These are phyloP conservation scores for Falcaria lacertinaria DNA, from an alignment of 2,888 invertebrate species.

Conservation along the genomic window DNA sequence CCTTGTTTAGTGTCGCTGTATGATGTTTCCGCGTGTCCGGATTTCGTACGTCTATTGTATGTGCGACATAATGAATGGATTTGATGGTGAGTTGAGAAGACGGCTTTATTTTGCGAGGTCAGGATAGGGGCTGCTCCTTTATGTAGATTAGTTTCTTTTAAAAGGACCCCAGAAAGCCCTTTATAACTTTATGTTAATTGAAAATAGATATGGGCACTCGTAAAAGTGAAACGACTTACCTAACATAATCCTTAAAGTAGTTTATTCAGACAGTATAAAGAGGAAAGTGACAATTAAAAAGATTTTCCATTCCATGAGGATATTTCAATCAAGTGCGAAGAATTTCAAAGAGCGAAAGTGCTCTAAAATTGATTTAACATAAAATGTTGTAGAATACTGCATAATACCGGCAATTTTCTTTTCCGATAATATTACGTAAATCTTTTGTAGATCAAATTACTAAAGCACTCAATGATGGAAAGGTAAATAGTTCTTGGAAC, in stretches of 20 bases:
- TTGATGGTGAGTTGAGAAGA: constrained; percentile 24
- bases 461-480: no score
- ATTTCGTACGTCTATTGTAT: constrained; percentile 23
- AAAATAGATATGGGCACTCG: neutral
- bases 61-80: constrained; percentile 32
- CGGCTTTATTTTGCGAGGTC: constrained; percentile 27
- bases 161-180: neutral
- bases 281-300: no score
- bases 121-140: neutral
- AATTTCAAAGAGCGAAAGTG: no score
- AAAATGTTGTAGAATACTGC: no score
- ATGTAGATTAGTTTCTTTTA: constrained; percentile 1
- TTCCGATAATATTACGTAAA: no score
- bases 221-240: neutral
- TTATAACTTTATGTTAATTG: constrained; percentile 1
- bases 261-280: neutral
- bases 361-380: no score
- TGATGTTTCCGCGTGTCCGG: constrained; percentile 18
- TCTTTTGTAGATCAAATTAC: no score
- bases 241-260: neutral
- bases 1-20: constrained; percentile 7
- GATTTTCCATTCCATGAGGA: no score
- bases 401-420: no score
- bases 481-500: no score
- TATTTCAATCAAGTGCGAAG: no score